A percentile compares a stretch with the other conserved stretches of the same genome.
These are phyloP conservation scores for Oncorhynchus gorbuscha DNA, from an alignment of 2,113 vertebrate species.

Conservation along the genomic window DNA sequence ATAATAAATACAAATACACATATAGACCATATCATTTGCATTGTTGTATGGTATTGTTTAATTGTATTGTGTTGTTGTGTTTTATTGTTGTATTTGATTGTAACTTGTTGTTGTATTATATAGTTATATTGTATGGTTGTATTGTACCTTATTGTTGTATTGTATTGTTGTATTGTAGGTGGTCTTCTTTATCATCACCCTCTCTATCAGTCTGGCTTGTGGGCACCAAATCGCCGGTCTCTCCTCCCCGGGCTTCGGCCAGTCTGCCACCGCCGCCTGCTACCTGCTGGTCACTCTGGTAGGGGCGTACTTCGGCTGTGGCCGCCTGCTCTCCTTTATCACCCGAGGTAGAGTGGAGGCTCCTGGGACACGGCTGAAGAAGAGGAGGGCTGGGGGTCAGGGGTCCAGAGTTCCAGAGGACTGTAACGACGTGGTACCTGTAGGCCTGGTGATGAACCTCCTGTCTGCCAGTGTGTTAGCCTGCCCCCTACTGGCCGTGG, in stretches of 20 bases:
- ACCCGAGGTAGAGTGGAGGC: constrained; percentile 61
- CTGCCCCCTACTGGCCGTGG: constrained; percentile 79
- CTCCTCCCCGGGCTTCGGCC: constrained; percentile 64
- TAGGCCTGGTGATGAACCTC: constrained; percentile 79
- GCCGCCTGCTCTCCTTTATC: constrained; percentile 68
- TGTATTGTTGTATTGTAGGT: constrained; percentile 36
- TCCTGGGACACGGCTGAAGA: constrained; percentile 64
- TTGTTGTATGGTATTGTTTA: too few relatives aligned
- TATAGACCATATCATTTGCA: too few relatives aligned
- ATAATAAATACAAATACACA: too few relatives aligned
- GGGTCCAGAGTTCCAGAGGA: background rate
- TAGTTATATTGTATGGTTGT: too few relatives aligned
- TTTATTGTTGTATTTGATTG: too few relatives aligned
- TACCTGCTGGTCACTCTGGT: constrained; percentile 77
- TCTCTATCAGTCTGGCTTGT: constrained; percentile 73
- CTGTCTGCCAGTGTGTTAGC: constrained; percentile 78
- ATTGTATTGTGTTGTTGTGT: too few relatives aligned
- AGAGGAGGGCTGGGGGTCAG: constrained; percentile 20
- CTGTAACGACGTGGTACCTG: constrained; percentile 35
- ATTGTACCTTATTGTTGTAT: too few relatives aligned
- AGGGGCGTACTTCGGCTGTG: constrained; percentile 77
- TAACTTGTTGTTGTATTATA: too few relatives aligned
- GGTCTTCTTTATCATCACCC: constrained; percentile 68
- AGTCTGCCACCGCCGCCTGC: constrained; percentile 76
- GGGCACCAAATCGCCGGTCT: constrained; percentile 79